A percentile compares a stretch with the other conserved stretches of the same genome.
These are phyloP conservation scores for Artibeus jamaicensis DNA, from an alignment of 2,797 vertebrate species.

Conservation along the genomic window DNA sequence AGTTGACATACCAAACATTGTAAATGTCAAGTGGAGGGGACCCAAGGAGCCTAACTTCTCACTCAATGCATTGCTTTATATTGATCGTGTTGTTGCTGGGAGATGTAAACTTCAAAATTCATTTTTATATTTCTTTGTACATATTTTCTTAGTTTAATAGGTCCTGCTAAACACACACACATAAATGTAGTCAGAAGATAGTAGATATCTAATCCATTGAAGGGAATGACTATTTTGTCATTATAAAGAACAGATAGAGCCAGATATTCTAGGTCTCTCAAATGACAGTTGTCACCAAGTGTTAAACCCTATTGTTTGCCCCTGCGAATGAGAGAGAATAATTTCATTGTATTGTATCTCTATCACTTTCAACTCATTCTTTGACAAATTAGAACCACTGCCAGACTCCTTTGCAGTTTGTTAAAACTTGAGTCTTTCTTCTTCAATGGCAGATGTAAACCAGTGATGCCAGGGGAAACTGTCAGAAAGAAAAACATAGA, in stretches of 20 bases:
- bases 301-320: neutral
- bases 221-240: neutral
- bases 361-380: neutral
- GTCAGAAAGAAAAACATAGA: neutral
- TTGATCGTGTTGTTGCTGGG: neutral
- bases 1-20: neutral
- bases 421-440: neutral
- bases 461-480: neutral
- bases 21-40: too few relatives aligned
- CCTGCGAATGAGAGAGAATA: neutral
- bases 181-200: neutral
- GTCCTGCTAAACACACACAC: neutral
- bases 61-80: rapidly evolving
- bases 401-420: neutral
- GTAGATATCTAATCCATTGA: neutral
- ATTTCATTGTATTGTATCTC: neutral
- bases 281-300: neutral
- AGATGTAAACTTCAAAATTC: neutral
- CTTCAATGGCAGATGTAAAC: neutral
- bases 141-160: neutral
- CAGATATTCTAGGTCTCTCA: neutral
- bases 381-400: neutral
- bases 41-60: neutral
- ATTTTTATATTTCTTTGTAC: neutral
- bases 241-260: neutral